Evolutionary conservation across 2,113 vertebrate species (phyloP).

Genomic region (Pterophyllum scalare): DNA sequence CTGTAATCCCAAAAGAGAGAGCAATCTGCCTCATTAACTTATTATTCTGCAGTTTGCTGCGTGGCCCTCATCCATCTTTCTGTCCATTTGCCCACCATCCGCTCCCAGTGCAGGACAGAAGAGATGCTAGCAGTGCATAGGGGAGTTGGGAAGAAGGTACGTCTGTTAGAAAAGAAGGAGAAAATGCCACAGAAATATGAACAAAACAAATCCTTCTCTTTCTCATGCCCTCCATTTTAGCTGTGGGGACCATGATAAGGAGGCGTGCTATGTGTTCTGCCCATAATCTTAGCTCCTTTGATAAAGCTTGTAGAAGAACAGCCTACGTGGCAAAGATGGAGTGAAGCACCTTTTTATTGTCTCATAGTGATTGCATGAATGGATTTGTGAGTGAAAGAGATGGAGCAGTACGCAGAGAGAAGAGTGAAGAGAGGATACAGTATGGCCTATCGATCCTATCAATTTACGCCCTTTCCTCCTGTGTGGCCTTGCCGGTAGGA

Average conservation of each 20-base stretch:
- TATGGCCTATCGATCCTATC: conserved; percentile 46
- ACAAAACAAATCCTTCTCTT: conserved; percentile 27
- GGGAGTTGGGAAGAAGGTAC: conserved; percentile 48
- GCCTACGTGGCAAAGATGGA: conserved; percentile 14
- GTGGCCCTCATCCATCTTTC: conserved; percentile 59
- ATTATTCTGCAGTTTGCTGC: conserved; percentile 29
- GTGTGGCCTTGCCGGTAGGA: conserved; percentile 29
- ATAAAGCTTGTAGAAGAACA: conserved; percentile 27
- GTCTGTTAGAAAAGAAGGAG: conserved; percentile 10
- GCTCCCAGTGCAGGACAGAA: conserved; percentile 15
- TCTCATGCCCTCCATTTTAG: conserved; percentile 37
- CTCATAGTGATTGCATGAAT: conserved; percentile 27
- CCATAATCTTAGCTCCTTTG: conserved; percentile 21
- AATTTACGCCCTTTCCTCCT: conserved; percentile 33
- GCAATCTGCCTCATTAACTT: conserved; percentile 75
- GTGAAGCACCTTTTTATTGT: conserved; percentile 23
- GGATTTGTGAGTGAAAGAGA: conserved; percentile 15
- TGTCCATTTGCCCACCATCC: conserved; percentile 38
- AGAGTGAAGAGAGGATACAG: conserved; percentile 17
- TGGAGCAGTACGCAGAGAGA: background rate
- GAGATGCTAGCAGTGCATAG: conserved; percentile 41
- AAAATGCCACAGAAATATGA: conserved; percentile 42
- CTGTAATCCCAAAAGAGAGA: conserved; percentile 66
- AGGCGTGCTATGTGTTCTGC: background rate
- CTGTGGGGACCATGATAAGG: conserved; percentile 8